Percentiles rank a stretch among this genome's conserved stretches.
Conservation (phyloP, 2,888 invertebrate genomes). For the Diaphora mendica region DNA sequence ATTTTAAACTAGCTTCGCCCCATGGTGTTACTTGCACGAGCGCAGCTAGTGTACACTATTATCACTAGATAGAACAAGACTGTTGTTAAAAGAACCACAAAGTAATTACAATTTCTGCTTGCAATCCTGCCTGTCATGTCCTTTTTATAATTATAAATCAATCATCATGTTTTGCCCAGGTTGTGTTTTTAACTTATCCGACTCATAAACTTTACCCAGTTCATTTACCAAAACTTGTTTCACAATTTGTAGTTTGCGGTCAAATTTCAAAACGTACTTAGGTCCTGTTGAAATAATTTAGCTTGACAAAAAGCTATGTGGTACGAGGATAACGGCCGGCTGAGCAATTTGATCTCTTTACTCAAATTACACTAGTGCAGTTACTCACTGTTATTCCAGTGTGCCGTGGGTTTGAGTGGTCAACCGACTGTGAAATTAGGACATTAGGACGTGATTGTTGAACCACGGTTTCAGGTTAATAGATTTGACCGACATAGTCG, state of each 20-base stretch:
- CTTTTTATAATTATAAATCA: no score
- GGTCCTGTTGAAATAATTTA: not conserved
- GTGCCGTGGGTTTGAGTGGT: conserved; percentile 52
- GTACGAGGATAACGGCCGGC: not conserved
- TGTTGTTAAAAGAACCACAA: no score
- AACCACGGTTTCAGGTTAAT: conserved; percentile 68
- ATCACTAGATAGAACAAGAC: no score
- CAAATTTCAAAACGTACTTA: not conserved
- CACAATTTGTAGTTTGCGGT: not conserved
- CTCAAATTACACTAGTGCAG: conserved; percentile 50
- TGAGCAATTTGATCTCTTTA: conserved; percentile 35
- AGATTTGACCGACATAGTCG: conserved; percentile 58
- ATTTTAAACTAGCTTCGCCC: no score
- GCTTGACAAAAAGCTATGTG: not conserved
- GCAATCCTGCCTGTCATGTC: no score
- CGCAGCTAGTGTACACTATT: no score
- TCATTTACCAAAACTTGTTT: not conserved
- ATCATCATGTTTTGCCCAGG: not conserved
- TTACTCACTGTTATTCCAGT: conserved; percentile 46
- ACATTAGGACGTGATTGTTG: conserved; percentile 65
- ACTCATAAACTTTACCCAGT: not conserved
- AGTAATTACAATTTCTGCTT: no score
- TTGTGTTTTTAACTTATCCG: not conserved
- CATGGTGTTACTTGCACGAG: no score
- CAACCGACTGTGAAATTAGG: conserved; percentile 70